These are phyloP conservation scores for Anisognathus igniventris DNA, from an alignment of 2,797 vertebrate genomes.

Conservation along the genomic window DNA sequence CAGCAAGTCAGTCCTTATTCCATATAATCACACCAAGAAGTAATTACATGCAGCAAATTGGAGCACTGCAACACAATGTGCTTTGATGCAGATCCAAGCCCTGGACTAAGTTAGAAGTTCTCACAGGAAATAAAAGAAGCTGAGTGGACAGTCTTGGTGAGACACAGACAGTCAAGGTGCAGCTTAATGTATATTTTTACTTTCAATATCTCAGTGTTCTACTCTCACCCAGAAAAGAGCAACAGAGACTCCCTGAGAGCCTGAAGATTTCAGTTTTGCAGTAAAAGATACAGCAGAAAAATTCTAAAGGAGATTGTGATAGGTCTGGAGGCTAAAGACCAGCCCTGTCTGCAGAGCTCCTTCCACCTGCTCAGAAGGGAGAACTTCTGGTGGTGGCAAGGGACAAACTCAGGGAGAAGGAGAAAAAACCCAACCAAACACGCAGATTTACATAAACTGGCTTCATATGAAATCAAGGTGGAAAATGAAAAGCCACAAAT, in stretches of 20 bases:
- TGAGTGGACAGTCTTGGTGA: not conserved
- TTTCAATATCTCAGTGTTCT: not conserved
- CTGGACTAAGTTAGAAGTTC: not conserved
- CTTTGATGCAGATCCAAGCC: not conserved
- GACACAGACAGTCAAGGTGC: not conserved
- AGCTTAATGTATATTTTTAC: not conserved
- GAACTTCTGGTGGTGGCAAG: not conserved
- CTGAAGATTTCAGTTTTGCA: not conserved
- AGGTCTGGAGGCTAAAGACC: not conserved
- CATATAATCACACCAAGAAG: not conserved
- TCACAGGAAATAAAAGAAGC: not conserved
- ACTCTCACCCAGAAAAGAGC: not conserved
- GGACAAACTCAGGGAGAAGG: not conserved
- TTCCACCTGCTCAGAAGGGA: not conserved
- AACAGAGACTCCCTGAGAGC: not conserved
- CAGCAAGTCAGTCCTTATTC: not conserved
- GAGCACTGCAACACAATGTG: not conserved
- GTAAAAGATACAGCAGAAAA: not conserved
- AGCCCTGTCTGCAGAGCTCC: not conserved
- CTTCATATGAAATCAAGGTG: not conserved
- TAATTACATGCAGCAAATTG: not conserved
- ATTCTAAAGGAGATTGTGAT: not conserved
- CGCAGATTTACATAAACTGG: not conserved
- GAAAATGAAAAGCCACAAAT: not conserved
- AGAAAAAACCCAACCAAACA: not conserved